Evolutionary conservation across 2,888 invertebrate genomes (phyloP), one percentile per base, ranked within the genome.

Genomic region (Rosalia funebris): DNA sequence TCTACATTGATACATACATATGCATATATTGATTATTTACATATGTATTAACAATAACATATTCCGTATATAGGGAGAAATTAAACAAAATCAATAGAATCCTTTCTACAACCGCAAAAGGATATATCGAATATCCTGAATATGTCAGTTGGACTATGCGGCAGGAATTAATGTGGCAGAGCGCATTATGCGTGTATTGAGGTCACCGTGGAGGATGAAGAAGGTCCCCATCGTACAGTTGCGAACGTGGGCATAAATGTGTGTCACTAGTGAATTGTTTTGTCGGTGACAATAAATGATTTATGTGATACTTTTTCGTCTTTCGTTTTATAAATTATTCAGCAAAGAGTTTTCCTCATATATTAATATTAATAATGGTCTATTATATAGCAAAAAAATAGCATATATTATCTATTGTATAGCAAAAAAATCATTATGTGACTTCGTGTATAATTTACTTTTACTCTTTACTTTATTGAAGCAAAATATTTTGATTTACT

Each of bases 171-270:
- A 42, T 42, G n/a, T 19, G 2, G 42, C 19, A 39, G 15, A 7
- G 44, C 9, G 11, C 19, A 20, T 44, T 44, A 44, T 12, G 11
- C 19, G 34, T 17, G 47, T 31, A 47, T 47, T 11, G 36, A 34
- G 47, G 47, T 47, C 47, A 36, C 11, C 20, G 47, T 11, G 32
- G 47, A 16, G 34, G 47, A 32, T 32, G 47, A 47, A 15, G 47
- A 36, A 47, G 47, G 47, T 34, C 47, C 36, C 17, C 47, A 32
- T n/a, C 47, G 42, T 42, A 17, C 32, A 16, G 47, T 34, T 16
- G 47, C 9, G 9, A 9, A 34, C 47, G 47, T 47, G 17, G 47
- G 47, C 47, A 36, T n/a, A 25, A 34, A 47, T 47, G 47, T 47
- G 14, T 47, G 47, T 11, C 47, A 47, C 47, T 19, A 36, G 34